Percentiles rank a stretch among this genome's conserved stretches.
These are phyloP conservation scores for Pandion haliaetus DNA, from an alignment of 2,113 vertebrate species.

Conservation along the genomic window DNA sequence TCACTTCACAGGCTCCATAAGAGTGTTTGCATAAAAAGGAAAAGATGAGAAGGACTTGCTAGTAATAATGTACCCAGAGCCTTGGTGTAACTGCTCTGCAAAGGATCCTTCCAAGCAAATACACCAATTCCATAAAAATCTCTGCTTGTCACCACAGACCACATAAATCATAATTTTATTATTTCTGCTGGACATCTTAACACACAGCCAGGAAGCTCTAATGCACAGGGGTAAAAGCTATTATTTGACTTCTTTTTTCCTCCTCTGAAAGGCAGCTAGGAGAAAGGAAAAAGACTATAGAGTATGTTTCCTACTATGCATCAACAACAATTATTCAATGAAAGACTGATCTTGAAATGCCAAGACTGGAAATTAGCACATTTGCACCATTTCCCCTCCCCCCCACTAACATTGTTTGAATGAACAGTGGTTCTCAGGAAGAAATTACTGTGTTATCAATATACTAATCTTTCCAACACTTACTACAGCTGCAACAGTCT, in stretches of 20 bases:
- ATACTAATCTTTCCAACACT: conserved; percentile 31
- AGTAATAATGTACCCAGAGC: not conserved
- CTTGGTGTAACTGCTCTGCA: not conserved
- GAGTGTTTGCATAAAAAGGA: not conserved
- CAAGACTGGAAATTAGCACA: conserved; percentile 1
- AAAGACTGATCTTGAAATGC: conserved; percentile 25
- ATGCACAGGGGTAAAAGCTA: not conserved
- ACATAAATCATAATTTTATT: not conserved
- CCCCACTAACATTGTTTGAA: conserved; percentile 20
- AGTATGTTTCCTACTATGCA: not conserved
- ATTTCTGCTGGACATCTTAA: not conserved
- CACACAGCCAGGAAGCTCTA: not conserved
- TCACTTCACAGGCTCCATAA: not conserved
- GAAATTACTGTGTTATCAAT: conserved; percentile 62
- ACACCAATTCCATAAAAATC: not conserved
- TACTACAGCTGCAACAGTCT: conserved; percentile 42
- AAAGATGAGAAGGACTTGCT: not conserved
- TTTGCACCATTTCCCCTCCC: not conserved
- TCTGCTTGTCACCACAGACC: not conserved
- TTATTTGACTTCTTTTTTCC: not conserved
- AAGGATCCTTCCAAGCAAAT: not conserved
- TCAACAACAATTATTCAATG: not conserved
- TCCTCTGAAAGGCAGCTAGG: not conserved
- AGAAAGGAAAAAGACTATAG: not conserved
- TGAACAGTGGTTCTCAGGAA: conserved; percentile 48